A percentile compares a stretch with the other conserved stretches of the same genome.
These are phyloP conservation scores for Drosophila subsilvestris DNA, from an alignment of 2,888 invertebrate genomes.

Conservation along the genomic window DNA sequence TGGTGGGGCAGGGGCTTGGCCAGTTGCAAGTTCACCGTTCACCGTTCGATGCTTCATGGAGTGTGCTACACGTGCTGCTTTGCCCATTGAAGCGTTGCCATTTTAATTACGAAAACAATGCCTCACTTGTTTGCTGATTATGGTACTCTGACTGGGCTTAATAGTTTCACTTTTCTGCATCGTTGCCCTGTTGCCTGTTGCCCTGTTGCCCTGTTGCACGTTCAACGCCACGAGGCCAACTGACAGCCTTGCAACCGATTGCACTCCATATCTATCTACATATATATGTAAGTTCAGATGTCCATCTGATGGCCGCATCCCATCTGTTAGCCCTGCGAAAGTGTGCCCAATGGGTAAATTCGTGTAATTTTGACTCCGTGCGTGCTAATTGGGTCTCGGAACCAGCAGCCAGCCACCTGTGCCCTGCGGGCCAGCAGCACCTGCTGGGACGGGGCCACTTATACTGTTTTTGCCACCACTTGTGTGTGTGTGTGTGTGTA, in stretches of 20 bases:
- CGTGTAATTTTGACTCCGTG: constrained; percentile 61
- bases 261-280: constrained; percentile 56
- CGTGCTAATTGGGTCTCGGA: constrained; percentile 56
- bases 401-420: neutral
- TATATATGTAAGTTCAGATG: constrained; percentile 60
- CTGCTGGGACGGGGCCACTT: neutral
- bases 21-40: constrained; percentile 35
- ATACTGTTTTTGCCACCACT: constrained; percentile 30
- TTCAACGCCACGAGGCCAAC: constrained; percentile 41
- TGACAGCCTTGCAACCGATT: constrained; percentile 52
- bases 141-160: neutral
- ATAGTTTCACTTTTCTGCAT: constrained; percentile 59
- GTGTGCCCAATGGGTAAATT: constrained; percentile 62
- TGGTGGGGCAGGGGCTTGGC: constrained; percentile 2
- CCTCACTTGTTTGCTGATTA: neutral
- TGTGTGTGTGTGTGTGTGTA: constrained; percentile 5
- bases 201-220: constrained; percentile 42
- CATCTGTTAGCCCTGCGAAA: constrained; percentile 49
- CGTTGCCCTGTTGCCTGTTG: constrained; percentile 9
- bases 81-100: constrained; percentile 37
- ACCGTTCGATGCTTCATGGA: constrained; percentile 12
- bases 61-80: constrained; percentile 25
- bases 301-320: neutral
- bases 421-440: neutral
- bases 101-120: constrained; percentile 40